These are phyloP conservation scores for Malthinus flaveolus DNA, from an alignment of 2,888 invertebrate species.

Conservation along the genomic window DNA sequence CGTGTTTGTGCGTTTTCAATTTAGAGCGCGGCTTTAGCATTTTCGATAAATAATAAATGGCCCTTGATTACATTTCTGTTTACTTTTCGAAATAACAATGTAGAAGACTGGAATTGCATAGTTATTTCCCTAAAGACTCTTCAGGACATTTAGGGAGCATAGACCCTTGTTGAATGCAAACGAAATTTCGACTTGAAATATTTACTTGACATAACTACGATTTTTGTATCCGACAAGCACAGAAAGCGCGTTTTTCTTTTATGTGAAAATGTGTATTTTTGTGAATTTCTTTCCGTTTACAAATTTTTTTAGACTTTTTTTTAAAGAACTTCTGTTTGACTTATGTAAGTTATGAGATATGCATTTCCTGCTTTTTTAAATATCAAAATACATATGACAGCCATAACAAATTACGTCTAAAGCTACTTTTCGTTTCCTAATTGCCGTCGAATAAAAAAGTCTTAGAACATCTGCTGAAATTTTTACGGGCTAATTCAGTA, in stretches of 20 bases:
- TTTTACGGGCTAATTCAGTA: neutral
- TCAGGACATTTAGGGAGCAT: slow-evolving; percentile 22
- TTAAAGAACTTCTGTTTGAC: neutral
- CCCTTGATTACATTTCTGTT: slow-evolving; percentile 33
- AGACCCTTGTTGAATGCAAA: slow-evolving; percentile 23
- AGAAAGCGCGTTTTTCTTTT: neutral
- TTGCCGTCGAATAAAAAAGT: slow-evolving; percentile 16
- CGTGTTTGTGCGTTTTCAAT: slow-evolving; percentile 3
- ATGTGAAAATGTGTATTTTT: too few species aligned
- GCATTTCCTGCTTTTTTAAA: slow-evolving; percentile 17
- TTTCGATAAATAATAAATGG: slow-evolving; percentile 35
- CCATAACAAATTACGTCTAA: slow-evolving; percentile 10
- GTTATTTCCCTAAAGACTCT: slow-evolving; percentile 28
- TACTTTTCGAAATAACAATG: slow-evolving; percentile 33
- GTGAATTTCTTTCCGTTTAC: too few species aligned
- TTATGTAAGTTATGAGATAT: slow-evolving; percentile 9
- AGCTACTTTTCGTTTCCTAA: slow-evolving; percentile 21
- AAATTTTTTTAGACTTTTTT: too few species aligned
- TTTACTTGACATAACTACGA: slow-evolving; percentile 9
- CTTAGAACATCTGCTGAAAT: slow-evolving; percentile 9
- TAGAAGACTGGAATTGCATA: slow-evolving; percentile 9
- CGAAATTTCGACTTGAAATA: slow-evolving; percentile 16
- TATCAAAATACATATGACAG: slow-evolving; percentile 10
- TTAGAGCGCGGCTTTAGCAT: slow-evolving; percentile 5
- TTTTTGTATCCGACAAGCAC: slow-evolving; percentile 3